These are phyloP conservation scores for Hemicrepidius hirtus DNA, from an alignment of 2,888 invertebrate species.

Conservation along the genomic window DNA sequence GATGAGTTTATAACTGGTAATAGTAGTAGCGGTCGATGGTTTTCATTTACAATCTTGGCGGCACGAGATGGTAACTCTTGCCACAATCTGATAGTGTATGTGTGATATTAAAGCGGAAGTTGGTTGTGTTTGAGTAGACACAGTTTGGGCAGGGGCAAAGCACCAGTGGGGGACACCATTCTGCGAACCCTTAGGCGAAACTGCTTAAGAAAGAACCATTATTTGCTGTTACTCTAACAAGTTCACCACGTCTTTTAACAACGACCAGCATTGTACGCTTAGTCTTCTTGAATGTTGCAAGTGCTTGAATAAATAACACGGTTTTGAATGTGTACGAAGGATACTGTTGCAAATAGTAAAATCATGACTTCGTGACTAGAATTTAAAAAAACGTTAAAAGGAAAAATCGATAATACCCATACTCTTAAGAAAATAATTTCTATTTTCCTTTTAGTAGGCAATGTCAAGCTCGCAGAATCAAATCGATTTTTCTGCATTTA, in stretches of 20 bases:
- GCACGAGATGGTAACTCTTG: conserved; percentile 32
- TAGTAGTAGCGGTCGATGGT: background rate
- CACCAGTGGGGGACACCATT: conserved; percentile 35
- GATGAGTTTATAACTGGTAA: too few relatives aligned
- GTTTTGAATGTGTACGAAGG: too few relatives aligned
- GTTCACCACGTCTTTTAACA: background rate
- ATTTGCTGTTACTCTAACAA: background rate
- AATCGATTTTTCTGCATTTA: too few relatives aligned
- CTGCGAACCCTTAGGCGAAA: conserved; percentile 27
- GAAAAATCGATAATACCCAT: too few relatives aligned
- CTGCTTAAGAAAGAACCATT: conserved; percentile 7
- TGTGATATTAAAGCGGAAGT: conserved; percentile 40
- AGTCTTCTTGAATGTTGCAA: background rate
- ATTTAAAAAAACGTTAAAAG: too few relatives aligned
- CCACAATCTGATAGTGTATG: conserved; percentile 36
- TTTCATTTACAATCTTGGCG: conserved; percentile 13
- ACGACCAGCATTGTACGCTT: background rate
- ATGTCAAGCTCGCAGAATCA: too few relatives aligned
- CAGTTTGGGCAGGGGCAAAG: conserved; percentile 32
- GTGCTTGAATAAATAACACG: too few relatives aligned
- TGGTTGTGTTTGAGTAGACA: conserved; percentile 26
- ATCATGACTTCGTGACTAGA: too few relatives aligned
- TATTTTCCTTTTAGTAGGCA: too few relatives aligned
- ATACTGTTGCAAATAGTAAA: too few relatives aligned
- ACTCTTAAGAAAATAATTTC: too few relatives aligned